Evolutionary conservation across 2,113 vertebrate species (phyloP).

Genomic region (Platysteira castanea): DNA sequence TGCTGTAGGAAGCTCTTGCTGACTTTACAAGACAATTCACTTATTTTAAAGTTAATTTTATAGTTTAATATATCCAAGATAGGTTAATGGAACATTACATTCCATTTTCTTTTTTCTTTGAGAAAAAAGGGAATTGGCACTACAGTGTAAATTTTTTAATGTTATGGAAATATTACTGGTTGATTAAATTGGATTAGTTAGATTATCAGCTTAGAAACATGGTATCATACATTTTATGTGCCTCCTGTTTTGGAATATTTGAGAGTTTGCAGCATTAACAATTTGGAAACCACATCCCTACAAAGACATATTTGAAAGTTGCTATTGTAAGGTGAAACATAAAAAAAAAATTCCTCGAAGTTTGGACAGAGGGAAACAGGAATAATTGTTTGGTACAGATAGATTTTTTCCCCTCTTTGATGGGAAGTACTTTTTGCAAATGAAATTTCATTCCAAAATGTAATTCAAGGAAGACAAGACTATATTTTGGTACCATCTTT

Average conservation of each 20-base stretch:
- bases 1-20: neutral
- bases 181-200: conserved; percentile 24
- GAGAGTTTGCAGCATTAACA: neutral
- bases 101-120: neutral
- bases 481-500: neutral
- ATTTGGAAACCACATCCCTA: neutral
- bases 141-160: neutral
- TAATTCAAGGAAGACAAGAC: neutral
- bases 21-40: neutral
- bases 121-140: neutral
- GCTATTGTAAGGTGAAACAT: neutral
- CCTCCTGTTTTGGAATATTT: neutral
- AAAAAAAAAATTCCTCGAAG: neutral
- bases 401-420: neutral
- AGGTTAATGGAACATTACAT: neutral
- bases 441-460: neutral
- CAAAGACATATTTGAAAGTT: neutral
- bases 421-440: neutral
- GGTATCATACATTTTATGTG: neutral
- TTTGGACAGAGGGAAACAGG: neutral
- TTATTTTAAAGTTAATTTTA: conserved; percentile 16
- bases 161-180: neutral
- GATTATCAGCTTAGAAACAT: neutral
- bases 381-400: neutral
- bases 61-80: neutral